Percentiles rank a stretch among this genome's conserved stretches.
Evolutionary conservation across 2,888 invertebrate species (phyloP).

Genomic region (Himalopsyche kuldschensis): DNA sequence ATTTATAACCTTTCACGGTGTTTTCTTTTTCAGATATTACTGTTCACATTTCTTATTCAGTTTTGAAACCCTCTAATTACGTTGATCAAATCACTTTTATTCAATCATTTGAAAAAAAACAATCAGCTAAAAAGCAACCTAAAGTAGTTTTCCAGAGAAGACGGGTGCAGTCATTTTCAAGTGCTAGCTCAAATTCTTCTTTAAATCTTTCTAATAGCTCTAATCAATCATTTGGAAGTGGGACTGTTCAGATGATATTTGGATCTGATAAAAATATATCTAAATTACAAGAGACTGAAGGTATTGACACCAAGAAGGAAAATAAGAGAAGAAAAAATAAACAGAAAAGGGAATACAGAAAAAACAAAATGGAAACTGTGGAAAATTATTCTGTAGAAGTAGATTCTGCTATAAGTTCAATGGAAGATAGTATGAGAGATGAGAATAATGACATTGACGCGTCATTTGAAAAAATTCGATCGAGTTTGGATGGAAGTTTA

Average conservation of each 20-base stretch:
- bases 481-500: neutral
- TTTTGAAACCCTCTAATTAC: conserved; percentile 56
- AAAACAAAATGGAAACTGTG: conserved; percentile 26
- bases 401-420: conserved; percentile 35
- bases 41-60: conserved; percentile 51
- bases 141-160: neutral
- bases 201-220: conserved; percentile 12
- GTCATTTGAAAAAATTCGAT: neutral
- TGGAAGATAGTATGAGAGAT: conserved; percentile 35
- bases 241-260: conserved; percentile 21
- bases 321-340: conserved; percentile 9
- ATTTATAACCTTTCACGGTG: too few species aligned
- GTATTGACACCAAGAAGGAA: conserved; percentile 6
- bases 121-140: conserved; percentile 41
- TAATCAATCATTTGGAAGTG: conserved; percentile 15
- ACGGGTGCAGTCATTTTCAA: conserved; percentile 22
- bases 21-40: conserved; percentile 45
- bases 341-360: neutral
- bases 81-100: conserved; percentile 57
- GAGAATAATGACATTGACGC: neutral
- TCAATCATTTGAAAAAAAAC: conserved; percentile 51
- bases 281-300: conserved; percentile 17
- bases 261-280: neutral
- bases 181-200: conserved; percentile 17
- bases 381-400: conserved; percentile 10